Conservation (phyloP, 2,797 vertebrate species). For the Rhinichthys osculus region DNA sequence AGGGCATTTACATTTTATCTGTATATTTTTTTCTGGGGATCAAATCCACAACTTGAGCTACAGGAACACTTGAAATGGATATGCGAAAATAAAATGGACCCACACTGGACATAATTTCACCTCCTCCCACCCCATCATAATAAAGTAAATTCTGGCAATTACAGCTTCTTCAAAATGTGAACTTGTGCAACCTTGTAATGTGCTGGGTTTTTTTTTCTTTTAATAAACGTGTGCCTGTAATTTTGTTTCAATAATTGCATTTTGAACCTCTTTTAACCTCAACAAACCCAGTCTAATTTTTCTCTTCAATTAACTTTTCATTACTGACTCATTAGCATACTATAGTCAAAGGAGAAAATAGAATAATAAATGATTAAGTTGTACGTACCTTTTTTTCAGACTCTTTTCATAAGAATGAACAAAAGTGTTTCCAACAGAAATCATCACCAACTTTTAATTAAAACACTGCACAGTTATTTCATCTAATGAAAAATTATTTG, state of each 20-base stretch:
- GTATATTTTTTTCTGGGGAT: not conserved
- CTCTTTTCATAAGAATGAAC: slow-evolving; percentile 80
- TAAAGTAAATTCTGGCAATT: not conserved
- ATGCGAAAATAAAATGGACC: not conserved
- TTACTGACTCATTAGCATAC: slow-evolving; percentile 83
- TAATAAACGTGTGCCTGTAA: not conserved
- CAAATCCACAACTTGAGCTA: not conserved
- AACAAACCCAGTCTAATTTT: slow-evolving; percentile 61
- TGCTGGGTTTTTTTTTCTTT: not conserved
- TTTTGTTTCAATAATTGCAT: slow-evolving; percentile 12
- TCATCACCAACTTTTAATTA: slow-evolving; percentile 70
- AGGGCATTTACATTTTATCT: not conserved
- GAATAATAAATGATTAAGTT: slow-evolving; percentile 79
- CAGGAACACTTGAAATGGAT: not conserved
- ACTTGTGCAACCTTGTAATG: not conserved
- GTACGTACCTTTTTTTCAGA: slow-evolving; percentile 71
- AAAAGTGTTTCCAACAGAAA: slow-evolving; percentile 87
- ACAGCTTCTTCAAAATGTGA: not conserved
- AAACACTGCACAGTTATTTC: slow-evolving; percentile 65
- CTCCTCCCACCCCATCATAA: not conserved
- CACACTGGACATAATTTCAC: not conserved
- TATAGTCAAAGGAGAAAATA: slow-evolving; percentile 80
- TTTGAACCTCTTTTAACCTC: slow-evolving; percentile 7
- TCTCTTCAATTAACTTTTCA: slow-evolving; percentile 76
- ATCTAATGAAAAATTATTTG: slow-evolving; percentile 68